A percentile compares a stretch with the other conserved stretches of the same genome.
Conservation (phyloP, 2,888 invertebrate genomes). For the Dysmachus trigonus region DNA sequence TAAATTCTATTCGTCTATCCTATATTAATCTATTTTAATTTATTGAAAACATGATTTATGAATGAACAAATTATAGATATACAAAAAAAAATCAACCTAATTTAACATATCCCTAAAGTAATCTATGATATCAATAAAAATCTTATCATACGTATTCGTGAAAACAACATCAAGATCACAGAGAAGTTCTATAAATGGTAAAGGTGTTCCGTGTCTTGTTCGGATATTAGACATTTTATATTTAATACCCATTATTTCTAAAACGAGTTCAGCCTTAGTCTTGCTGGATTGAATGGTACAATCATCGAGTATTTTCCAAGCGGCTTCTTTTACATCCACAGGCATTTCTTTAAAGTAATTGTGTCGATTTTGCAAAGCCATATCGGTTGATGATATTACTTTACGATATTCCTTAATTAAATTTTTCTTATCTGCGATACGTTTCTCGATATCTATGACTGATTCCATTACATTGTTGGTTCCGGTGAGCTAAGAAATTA, state of each 20-base stretch:
- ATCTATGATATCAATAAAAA: constrained; percentile 54
- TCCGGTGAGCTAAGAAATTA: neutral
- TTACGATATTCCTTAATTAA: neutral
- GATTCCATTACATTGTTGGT: neutral
- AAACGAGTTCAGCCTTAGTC: neutral
- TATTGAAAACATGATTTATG: no score
- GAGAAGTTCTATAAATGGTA: constrained; percentile 55
- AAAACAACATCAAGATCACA: constrained; percentile 58
- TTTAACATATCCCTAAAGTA: constrained; percentile 58
- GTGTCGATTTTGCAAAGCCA: neutral
- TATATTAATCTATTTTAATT: no score
- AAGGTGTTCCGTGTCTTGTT: constrained; percentile 51
- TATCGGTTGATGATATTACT: neutral
- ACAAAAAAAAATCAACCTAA: no score
- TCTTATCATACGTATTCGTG: constrained; percentile 50
- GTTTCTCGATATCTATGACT: neutral
- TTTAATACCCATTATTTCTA: neutral
- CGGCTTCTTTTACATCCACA: neutral
- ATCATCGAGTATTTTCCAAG: neutral
- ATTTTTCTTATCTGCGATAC: neutral
- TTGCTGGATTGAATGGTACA: neutral
- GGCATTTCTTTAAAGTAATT: neutral
- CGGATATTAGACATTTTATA: constrained; percentile 43
- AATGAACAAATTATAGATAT: no score
- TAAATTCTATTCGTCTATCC: no score